Evolutionary conservation across 2,888 invertebrate species (phyloP), one percentile per base, ranked within the genome.

Genomic region (Orthonevra nobilis): DNA sequence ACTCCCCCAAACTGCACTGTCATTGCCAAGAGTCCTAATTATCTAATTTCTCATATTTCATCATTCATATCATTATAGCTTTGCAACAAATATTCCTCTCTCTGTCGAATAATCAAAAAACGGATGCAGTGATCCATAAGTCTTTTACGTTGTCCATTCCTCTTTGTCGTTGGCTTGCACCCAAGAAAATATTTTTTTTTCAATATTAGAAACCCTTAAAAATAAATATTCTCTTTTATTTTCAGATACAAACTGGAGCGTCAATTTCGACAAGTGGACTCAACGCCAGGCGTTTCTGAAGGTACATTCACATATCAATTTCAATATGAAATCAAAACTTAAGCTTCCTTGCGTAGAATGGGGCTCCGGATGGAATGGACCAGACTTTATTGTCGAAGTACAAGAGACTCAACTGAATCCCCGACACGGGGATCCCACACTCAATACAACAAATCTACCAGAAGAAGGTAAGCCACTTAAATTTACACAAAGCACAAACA

Each of bases 301-400:
- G 88, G 88, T 87, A 82, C 52, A 38, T 12, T 9, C 23, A 52
- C 9, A 17, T 6, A 32, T 34, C 1, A 12, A 3, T 46, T 19
- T 14, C 1, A 5, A 9, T 28, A 10, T 19, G n/a, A 40, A 15
- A n/a, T 28, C 3, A 26, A 34, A 6, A 58, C 7, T 30, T 14
- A 17, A 19, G 3, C n/a, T 38, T 42, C 64, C 48, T 15, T 28
- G 64, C 23, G 4, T 82, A 89, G 88, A 88, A 87, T 88, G 88
- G 89, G 88, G 87, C 81, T 87, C 88, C 56, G 89, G 87, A 54
- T 87, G 86, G 87, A 84, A 83, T 54, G 87, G 88, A 72, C 86
- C 88, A 75, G 87, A 86, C 79, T 87, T 88, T 75, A 85, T 88
- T 46, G 87, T 89, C 52, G 88, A 88, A 84, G 86, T 89, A 81